Base-by-base conservation (phyloP, 1,140 invertebrate species). In the Papilio polyxenes region DNA sequence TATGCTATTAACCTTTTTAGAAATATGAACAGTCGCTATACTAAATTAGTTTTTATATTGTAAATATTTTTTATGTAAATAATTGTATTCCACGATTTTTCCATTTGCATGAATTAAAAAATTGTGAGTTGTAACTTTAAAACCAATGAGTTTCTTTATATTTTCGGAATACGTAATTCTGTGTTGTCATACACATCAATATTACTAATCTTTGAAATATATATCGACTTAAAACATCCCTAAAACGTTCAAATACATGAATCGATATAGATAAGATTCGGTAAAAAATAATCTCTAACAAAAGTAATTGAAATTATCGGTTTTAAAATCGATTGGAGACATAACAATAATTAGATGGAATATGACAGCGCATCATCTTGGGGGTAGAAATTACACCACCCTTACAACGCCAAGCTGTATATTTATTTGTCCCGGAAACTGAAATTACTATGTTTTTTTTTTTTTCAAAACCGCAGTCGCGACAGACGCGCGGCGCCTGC, bases 401-500 rank as follows among this genome's bases (percentile, higher is more conserved):
- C 77, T 81, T 11, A 77, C 83, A 82, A 77, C 80, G 80, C 80
- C 77, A 75, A 82, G 75, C 82, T 81, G 83, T 83, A 74, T 88
- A 87, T 86, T 86, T 87, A 86, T 79, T 31, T 56, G 62, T 84
- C 82, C 85, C 88, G 86, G 86, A 89, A 88, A 89, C 84, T 79
- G 76, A 86, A 90, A 89, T 89, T 85, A 88, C 87, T 87, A 82
- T 85, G 82, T 87, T 87, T 37, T 72, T 72, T 17, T 17, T 37
- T 72, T 89, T 87, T 82, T 83, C 49, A 69, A 86, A 89, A 90
- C 89, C 89, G 84, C 88, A 90, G 82, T 87, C 85, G 89, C 86
- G 85, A 86, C 88, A 88, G 84, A 81, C 87, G 88, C 80, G 76
- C 82, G 88, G 88, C 89, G 88, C 87, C 88, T 86, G 79, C 85